These are phyloP conservation scores for Lepus townsendii DNA, from an alignment of 2,797 vertebrate genomes.

Conservation along the genomic window DNA sequence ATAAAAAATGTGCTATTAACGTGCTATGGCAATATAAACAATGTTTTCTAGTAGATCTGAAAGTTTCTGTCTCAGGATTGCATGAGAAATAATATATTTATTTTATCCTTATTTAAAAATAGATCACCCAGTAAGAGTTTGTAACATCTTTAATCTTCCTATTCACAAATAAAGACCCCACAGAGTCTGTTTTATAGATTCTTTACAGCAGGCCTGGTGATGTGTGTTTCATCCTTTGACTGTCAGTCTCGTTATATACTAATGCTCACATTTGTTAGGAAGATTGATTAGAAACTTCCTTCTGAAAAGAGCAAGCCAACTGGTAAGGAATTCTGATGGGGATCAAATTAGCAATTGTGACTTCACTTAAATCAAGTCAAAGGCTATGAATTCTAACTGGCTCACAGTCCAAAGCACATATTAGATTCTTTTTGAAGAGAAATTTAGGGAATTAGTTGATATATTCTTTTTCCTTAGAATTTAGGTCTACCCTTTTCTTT, in stretches of 20 bases:
- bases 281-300: conserved; percentile 3
- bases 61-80: not conserved
- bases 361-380: not conserved
- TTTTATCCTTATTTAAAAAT: conserved; percentile 26
- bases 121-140: not conserved
- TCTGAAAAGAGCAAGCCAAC: not conserved
- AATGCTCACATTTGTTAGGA: not conserved
- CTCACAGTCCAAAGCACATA: not conserved
- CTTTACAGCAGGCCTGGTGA: not conserved
- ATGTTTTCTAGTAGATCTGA: not conserved
- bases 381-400: not conserved
- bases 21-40: not conserved
- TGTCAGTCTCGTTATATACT: not conserved
- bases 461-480: not conserved
- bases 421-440: not conserved
- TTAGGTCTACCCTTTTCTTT: not conserved
- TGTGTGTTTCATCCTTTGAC: not conserved
- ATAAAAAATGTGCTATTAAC: not conserved
- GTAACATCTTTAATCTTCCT: not conserved
- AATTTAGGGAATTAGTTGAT: not conserved
- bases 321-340: not conserved
- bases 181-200: not conserved
- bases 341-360: not conserved
- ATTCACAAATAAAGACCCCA: not conserved
- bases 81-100: not conserved